phyloP scores from a whole-genome alignment of 1,140 invertebrate genomes.

The Drosophila littoralis region DNA sequence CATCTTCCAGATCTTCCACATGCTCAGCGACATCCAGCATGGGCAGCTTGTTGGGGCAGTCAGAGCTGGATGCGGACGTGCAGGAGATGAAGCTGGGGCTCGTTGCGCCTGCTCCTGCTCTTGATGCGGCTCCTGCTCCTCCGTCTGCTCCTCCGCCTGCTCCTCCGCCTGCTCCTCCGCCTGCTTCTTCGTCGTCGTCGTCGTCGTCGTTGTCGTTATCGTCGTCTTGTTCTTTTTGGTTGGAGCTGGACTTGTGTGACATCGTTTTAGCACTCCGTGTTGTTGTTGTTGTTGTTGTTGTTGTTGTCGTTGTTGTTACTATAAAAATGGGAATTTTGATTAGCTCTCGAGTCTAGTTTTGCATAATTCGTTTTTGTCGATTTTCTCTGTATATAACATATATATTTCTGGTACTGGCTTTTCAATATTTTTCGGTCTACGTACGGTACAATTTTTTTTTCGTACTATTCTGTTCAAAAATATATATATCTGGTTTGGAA shows the following conservation, averaged over 20 bases:
- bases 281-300: too few relatives aligned
- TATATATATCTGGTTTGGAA: constrained; percentile 4
- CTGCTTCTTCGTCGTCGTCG: neutral
- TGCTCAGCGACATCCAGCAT: too few relatives aligned
- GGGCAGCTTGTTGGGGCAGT: too few relatives aligned
- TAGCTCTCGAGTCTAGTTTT: neutral
- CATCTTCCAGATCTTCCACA: too few relatives aligned
- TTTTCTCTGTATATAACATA: too few relatives aligned
- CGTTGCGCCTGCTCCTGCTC: too few relatives aligned
- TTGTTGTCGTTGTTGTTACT: neutral
- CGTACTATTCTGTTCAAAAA: neutral
- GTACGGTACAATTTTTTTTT: neutral
- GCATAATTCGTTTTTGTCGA: neutral
- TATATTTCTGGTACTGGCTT: too few relatives aligned
- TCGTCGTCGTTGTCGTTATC: neutral
- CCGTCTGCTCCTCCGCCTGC: too few relatives aligned
- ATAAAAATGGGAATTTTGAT: neutral
- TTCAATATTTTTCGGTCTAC: neutral
- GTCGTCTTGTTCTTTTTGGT: neutral
- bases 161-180: too few relatives aligned
- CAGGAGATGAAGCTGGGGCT: too few relatives aligned
- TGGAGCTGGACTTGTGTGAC: neutral
- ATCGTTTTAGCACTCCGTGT: neutral
- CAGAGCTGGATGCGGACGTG: too few relatives aligned
- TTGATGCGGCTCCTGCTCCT: neutral